phyloP scores from a whole-genome alignment of 2,113 vertebrate genomes.

The Lycaon pictus region DNA sequence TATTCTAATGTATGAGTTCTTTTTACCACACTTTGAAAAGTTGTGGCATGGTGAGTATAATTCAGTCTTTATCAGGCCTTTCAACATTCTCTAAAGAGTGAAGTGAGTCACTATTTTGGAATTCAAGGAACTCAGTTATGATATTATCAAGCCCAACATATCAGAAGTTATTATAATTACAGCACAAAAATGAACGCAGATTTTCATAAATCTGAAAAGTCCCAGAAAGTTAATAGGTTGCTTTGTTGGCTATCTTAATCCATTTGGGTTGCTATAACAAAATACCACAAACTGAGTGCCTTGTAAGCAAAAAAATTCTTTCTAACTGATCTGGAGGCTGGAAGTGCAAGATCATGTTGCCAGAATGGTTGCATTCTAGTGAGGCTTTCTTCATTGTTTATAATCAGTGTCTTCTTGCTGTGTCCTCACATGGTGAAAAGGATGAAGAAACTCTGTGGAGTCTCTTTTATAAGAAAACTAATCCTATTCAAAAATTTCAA shows the following conservation, averaged over 20 bases:
- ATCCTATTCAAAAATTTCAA: not conserved
- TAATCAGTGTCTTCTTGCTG: not conserved
- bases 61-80: not conserved
- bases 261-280: not conserved
- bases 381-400: not conserved
- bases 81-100: not conserved
- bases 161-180: not conserved
- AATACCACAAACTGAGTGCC: not conserved
- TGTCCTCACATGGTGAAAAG: not conserved
- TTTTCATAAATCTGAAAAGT: not conserved
- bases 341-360: not conserved
- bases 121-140: not conserved
- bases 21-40: not conserved
- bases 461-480: not conserved
- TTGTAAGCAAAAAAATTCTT: not conserved
- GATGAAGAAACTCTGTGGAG: not conserved
- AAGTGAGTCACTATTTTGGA: not conserved
- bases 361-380: not conserved
- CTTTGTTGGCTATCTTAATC: not conserved
- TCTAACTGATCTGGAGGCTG: not conserved
- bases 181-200: not conserved
- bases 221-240: not conserved
- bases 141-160: not conserved
- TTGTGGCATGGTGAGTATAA: not conserved
- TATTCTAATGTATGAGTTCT: not conserved